A percentile compares a stretch with the other conserved stretches of the same genome.
Conservation (phyloP, 1,140 invertebrate genomes). For the Globodera ellingtonae region DNA sequence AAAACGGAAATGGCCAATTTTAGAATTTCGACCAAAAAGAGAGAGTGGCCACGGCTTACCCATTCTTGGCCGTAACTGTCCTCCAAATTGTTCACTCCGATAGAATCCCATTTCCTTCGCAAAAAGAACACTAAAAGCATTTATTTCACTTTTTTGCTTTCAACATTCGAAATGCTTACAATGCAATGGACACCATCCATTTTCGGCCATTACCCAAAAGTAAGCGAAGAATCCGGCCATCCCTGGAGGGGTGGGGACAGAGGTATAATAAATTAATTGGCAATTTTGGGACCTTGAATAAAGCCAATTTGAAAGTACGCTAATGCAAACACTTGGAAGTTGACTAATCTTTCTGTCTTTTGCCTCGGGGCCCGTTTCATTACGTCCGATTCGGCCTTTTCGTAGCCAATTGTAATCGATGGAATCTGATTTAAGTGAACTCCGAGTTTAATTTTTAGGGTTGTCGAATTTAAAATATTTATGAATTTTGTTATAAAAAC, state of each 20-base stretch:
- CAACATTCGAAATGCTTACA: conserved; percentile 65
- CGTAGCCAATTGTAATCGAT: conserved; percentile 97
- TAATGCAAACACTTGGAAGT: conserved; percentile 79
- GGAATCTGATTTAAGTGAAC: conserved; percentile 68
- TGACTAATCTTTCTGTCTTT: conserved; percentile 95
- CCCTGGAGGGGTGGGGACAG: conserved; percentile 62
- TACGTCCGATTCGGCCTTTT: conserved; percentile 95
- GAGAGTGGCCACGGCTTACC: no score
- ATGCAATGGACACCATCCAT: conserved; percentile 70
- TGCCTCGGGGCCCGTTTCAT: conserved; percentile 97
- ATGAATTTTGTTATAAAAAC: no score
- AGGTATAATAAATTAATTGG: neutral
- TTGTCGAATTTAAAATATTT: no score
- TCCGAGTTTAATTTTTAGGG: neutral
- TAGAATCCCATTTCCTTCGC: conserved; percentile 70
- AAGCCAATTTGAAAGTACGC: conserved; percentile 98
- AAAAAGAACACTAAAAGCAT: conserved; percentile 20
- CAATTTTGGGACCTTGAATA: conserved; percentile 79
- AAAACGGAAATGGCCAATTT: conserved; percentile 25
- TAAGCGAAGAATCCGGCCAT: conserved; percentile 93
- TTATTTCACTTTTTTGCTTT: neutral
- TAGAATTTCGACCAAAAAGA: conserved; percentile 68
- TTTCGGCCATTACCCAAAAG: conserved; percentile 72
- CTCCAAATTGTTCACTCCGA: conserved; percentile 70
- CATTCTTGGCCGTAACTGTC: conserved; percentile 72